Percentiles rank a stretch among this genome's conserved stretches.
These are phyloP conservation scores for Perizoma affinitatum DNA, from an alignment of 2,888 invertebrate species.

Conservation along the genomic window DNA sequence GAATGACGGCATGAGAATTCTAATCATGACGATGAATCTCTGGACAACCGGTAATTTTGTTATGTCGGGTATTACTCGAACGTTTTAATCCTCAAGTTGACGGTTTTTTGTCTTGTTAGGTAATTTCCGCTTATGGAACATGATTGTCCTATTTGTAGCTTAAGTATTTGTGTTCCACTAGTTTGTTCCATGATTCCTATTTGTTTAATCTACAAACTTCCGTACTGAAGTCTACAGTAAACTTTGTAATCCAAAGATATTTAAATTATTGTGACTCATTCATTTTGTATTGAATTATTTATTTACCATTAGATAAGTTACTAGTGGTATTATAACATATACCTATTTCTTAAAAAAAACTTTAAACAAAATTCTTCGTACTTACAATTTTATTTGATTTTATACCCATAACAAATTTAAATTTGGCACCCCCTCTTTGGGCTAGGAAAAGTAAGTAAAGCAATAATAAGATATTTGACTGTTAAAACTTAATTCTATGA, in stretches of 20 bases:
- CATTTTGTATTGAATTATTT: slow-evolving; percentile 7
- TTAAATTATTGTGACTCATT: slow-evolving; percentile 6
- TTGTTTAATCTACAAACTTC: neutral
- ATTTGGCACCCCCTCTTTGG: neutral
- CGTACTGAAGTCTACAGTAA: neutral
- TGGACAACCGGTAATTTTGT: slow-evolving; percentile 11
- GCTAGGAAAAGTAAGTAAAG: slow-evolving; percentile 13
- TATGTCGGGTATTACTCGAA: slow-evolving; percentile 1
- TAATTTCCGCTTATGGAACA: slow-evolving; percentile 15
- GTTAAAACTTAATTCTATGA: slow-evolving; percentile 49
- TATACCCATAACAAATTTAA: neutral
- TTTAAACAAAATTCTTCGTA: neutral
- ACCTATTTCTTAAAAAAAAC: too few species aligned
- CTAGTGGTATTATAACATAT: slow-evolving; percentile 1
- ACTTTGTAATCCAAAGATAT: slow-evolving; percentile 17
- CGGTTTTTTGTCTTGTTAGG: neutral
- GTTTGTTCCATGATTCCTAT: slow-evolving; percentile 1
- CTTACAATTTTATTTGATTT: neutral
- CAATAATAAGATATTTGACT: slow-evolving; percentile 42
- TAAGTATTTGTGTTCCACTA: slow-evolving; percentile 9
- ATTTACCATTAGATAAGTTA: slow-evolving; percentile 2
- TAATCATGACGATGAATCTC: slow-evolving; percentile 43
- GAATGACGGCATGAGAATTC: slow-evolving; percentile 8
- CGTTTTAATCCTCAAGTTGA: slow-evolving; percentile 5
- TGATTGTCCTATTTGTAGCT: slow-evolving; percentile 9